phyloP scores from a whole-genome alignment of 92 coral and sea anemone species.

The Epizoanthus ramosus region DNA sequence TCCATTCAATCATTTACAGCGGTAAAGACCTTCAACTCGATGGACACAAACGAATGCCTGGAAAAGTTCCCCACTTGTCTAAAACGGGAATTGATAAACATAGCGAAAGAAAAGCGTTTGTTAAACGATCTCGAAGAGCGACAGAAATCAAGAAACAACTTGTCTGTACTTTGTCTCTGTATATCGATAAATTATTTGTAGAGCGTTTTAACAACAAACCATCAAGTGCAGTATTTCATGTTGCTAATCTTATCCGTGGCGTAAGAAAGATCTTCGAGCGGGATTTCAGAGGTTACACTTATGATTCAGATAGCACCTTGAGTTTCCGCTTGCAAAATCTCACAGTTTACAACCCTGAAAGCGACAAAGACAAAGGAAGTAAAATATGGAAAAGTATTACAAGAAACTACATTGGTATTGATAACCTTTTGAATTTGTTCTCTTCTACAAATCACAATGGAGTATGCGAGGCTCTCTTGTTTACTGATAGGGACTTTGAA shows the following conservation, averaged over 20 bases:
- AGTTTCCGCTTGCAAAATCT: constrained; percentile 75
- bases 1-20: constrained; percentile 87
- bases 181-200: constrained; percentile 72
- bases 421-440: constrained; percentile 70
- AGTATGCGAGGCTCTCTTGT: constrained; percentile 85
- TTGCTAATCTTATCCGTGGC: constrained; percentile 73
- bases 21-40: constrained; percentile 67
- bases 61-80: constrained; percentile 24
- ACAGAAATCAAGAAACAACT: constrained; percentile 41
- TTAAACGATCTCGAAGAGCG: constrained; percentile 55
- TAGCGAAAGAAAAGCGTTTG: not conserved
- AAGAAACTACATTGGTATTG: constrained; percentile 70
- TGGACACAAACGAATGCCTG: constrained; percentile 35
- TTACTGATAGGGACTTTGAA: constrained; percentile 87
- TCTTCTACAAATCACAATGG: constrained; percentile 56
- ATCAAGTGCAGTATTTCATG: constrained; percentile 69
- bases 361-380: not conserved
- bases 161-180: constrained; percentile 73
- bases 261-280: constrained; percentile 64
- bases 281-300: constrained; percentile 62
- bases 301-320: constrained; percentile 63
- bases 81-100: constrained; percentile 13
- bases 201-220: constrained; percentile 61
- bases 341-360: constrained; percentile 54
- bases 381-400: constrained; percentile 56